These are phyloP conservation scores for Terebella lapidaria DNA, from an alignment of 2,888 invertebrate genomes.

Conservation along the genomic window DNA sequence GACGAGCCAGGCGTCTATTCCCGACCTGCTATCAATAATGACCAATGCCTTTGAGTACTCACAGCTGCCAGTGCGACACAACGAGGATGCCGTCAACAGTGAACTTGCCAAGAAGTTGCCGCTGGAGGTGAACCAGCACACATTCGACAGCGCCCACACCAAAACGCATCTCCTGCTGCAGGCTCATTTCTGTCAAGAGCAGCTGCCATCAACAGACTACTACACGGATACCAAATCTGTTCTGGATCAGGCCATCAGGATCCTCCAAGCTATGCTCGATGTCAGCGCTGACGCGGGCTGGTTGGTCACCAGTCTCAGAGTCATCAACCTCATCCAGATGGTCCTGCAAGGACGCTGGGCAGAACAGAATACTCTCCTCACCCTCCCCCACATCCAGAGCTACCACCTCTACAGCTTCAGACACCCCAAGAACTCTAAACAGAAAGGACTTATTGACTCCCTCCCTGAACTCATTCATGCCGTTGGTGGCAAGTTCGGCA, in stretches of 20 bases:
- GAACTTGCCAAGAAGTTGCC: slow-evolving; percentile 76
- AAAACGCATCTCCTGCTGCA: slow-evolving; percentile 91
- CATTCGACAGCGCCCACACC: slow-evolving; percentile 85
- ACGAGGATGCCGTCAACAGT: slow-evolving; percentile 89
- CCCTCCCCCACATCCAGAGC: slow-evolving; percentile 71
- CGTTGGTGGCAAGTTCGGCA: slow-evolving; percentile 61
- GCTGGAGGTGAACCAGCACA: slow-evolving; percentile 66
- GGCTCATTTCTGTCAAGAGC: slow-evolving; percentile 80
- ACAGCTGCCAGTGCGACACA: slow-evolving; percentile 93
- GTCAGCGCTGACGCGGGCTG: slow-evolving; percentile 85
- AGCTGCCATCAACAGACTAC: slow-evolving; percentile 88
- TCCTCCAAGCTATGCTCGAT: slow-evolving; percentile 93
- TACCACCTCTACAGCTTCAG: slow-evolving; percentile 47
- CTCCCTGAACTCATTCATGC: slow-evolving; percentile 63
- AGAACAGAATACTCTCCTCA: slow-evolving; percentile 60
- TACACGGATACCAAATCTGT: slow-evolving; percentile 93
- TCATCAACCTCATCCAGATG: slow-evolving; percentile 76
- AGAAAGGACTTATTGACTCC: slow-evolving; percentile 30
- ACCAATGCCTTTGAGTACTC: slow-evolving; percentile 83
- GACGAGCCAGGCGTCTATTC: slow-evolving; percentile 62
- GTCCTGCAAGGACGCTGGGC: slow-evolving; percentile 86
- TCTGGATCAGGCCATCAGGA: slow-evolving; percentile 90
- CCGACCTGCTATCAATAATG: slow-evolving; percentile 73
- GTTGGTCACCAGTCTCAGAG: slow-evolving; percentile 73
- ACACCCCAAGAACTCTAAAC: neutral